Conservation (phyloP, 2,888 invertebrate species). For the Neoitamus cyanurus region DNA sequence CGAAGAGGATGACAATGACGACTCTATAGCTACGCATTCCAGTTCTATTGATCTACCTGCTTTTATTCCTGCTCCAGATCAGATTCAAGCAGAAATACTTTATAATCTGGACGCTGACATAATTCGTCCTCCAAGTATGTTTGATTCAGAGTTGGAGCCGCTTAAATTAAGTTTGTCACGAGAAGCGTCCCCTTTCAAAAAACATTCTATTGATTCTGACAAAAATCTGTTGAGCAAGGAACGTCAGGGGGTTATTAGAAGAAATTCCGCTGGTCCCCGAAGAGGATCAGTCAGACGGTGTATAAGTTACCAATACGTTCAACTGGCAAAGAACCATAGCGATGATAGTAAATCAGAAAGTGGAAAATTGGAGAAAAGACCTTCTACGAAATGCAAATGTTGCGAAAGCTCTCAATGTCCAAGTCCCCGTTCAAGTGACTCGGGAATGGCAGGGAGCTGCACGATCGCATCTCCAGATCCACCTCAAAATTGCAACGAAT, state of each 20-base stretch:
- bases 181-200: conserved; percentile 63
- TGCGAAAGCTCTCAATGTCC: conserved; percentile 73
- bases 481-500: conserved; percentile 55
- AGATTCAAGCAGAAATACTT: conserved; percentile 69
- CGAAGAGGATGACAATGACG: conserved; percentile 54
- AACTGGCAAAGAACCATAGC: conserved; percentile 56
- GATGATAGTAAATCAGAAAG: conserved; percentile 23
- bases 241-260: background rate
- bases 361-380: conserved; percentile 43
- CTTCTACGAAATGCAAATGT: conserved; percentile 68
- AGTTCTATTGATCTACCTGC: conserved; percentile 71
- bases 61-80: conserved; percentile 68
- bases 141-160: conserved; percentile 66
- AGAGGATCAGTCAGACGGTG: conserved; percentile 66
- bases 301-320: conserved; percentile 68
- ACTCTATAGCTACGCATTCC: conserved; percentile 68
- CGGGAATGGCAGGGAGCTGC: conserved; percentile 87
- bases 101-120: conserved; percentile 66
- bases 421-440: conserved; percentile 79
- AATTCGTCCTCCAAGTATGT: conserved; percentile 72
- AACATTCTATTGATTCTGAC: conserved; percentile 73
- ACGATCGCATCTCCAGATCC: conserved; percentile 79
- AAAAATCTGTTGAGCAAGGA: conserved; percentile 61
- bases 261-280: conserved; percentile 44
- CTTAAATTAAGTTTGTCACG: background rate